A percentile compares a stretch with the other conserved stretches of the same genome.
Evolutionary conservation across 1,140 invertebrate genomes (phyloP).

Genomic region (Amyelois transitella): DNA sequence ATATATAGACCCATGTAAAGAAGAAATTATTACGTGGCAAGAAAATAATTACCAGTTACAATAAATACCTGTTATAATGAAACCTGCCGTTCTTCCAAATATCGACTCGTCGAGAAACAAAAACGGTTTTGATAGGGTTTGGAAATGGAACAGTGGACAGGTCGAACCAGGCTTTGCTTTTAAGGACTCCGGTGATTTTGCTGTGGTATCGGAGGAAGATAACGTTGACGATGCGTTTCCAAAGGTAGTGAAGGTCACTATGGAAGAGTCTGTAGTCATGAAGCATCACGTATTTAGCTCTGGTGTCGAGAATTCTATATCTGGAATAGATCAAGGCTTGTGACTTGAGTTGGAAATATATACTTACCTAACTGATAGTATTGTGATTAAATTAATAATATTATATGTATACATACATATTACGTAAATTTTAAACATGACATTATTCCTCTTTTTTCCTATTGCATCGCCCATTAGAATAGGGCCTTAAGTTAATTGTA

Average conservation of each 20-base stretch:
- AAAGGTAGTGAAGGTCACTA: constrained; percentile 80
- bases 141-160: constrained; percentile 84
- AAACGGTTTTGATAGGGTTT: constrained; percentile 65
- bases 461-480: too few species aligned
- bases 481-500: too few species aligned
- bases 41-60: background rate
- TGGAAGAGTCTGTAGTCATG: constrained; percentile 80
- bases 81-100: constrained; percentile 78
- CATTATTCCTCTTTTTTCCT: too few species aligned
- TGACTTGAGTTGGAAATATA: too few species aligned
- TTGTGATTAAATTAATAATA: too few species aligned
- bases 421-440: too few species aligned
- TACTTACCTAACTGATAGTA: too few species aligned
- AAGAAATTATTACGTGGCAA: too few species aligned
- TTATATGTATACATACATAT: too few species aligned
- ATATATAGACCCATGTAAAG: too few species aligned
- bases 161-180: constrained; percentile 77
- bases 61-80: constrained; percentile 54
- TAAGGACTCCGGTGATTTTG: constrained; percentile 27
- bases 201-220: constrained; percentile 80
- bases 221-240: constrained; percentile 84
- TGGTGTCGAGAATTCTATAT: constrained; percentile 80
- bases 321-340: constrained; percentile 56
- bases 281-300: constrained; percentile 80
- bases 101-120: constrained; percentile 76